A percentile compares a stretch with the other conserved stretches of the same genome.
phyloP scores from a whole-genome alignment of 1,140 invertebrate genomes.

The Leptinotarsa defecta region DNA sequence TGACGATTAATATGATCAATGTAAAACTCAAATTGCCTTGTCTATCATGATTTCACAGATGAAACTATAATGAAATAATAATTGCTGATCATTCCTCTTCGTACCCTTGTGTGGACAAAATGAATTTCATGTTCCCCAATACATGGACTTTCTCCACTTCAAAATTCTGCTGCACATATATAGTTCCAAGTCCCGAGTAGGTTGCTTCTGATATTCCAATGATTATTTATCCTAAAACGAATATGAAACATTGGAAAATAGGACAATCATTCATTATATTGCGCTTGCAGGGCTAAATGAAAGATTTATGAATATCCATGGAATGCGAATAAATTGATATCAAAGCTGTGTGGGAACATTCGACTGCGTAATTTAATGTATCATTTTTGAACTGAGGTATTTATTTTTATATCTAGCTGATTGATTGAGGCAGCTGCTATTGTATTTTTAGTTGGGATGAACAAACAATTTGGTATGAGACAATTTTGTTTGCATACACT shows the following conservation, averaged over 20 bases:
- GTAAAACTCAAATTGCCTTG: too few relatives aligned
- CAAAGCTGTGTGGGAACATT: not conserved
- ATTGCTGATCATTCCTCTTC: not conserved
- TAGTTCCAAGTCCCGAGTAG: too few relatives aligned
- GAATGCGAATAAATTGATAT: conserved; percentile 6
- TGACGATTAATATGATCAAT: too few relatives aligned
- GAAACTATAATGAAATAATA: too few relatives aligned
- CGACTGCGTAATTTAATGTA: not conserved
- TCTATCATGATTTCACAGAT: too few relatives aligned
- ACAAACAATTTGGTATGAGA: not conserved
- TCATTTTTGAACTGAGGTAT: not conserved
- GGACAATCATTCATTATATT: too few relatives aligned
- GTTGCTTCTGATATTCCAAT: too few relatives aligned
- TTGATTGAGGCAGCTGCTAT: conserved; percentile 1
- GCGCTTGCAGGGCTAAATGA: not conserved
- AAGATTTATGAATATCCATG: not conserved
- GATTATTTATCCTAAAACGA: too few relatives aligned
- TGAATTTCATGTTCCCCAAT: not conserved
- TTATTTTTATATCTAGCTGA: not conserved
- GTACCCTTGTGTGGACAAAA: not conserved
- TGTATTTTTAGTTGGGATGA: not conserved
- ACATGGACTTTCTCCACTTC: too few relatives aligned
- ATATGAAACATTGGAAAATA: too few relatives aligned
- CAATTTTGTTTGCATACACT: not conserved
- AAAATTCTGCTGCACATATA: too few relatives aligned